Conservation (phyloP, 2,113 vertebrate genomes). For the Lasiurus cinereus region DNA sequence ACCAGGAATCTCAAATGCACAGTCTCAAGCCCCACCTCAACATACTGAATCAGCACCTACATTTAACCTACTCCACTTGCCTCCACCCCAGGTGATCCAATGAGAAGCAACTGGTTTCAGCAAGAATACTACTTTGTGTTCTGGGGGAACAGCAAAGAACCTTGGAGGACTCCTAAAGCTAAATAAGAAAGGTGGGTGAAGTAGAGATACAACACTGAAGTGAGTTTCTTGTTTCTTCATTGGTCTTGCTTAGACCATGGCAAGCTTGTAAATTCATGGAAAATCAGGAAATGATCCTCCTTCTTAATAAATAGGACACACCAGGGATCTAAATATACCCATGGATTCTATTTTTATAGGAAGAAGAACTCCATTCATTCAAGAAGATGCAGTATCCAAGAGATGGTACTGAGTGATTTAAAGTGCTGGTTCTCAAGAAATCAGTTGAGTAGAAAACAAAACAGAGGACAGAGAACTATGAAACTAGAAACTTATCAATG, state of each 20-base stretch:
- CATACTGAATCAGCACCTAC: background rate
- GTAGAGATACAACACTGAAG: background rate
- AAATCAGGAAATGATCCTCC: background rate
- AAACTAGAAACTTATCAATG: background rate
- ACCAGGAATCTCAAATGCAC: background rate
- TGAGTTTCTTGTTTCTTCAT: background rate
- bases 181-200: background rate
- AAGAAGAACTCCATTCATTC: constrained; percentile 18
- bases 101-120: background rate
- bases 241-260: background rate
- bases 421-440: background rate
- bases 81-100: background rate
- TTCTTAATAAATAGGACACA: background rate
- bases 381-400: background rate
- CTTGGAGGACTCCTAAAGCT: background rate
- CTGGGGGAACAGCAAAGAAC: background rate
- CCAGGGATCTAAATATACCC: background rate
- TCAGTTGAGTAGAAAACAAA: background rate
- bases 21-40: background rate
- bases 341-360: background rate
- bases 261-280: background rate
- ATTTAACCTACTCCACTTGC: background rate
- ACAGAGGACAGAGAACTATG: background rate
- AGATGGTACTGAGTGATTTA: background rate
- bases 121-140: background rate